phyloP scores from a whole-genome alignment of 30 jellyfish, hydroid and myxozoan genomes.

The Sanderia malayensis region DNA sequence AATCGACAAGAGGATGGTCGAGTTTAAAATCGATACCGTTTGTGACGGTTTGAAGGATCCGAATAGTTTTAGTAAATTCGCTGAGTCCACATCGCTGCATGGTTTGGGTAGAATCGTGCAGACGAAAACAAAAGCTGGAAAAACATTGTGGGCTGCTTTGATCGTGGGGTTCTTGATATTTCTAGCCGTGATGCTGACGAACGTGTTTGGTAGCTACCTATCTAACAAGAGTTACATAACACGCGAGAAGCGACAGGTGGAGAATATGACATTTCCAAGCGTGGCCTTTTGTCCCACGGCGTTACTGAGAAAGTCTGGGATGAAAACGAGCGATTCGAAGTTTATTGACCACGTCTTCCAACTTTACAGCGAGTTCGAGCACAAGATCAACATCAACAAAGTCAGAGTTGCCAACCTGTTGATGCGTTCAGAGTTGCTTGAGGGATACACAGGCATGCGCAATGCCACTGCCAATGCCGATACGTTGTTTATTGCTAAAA shows the following conservation, averaged over 20 bases:
- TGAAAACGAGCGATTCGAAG: not conserved
- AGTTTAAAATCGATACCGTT: too few species aligned
- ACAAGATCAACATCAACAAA: conserved; percentile 34
- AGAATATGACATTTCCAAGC: conserved; percentile 48
- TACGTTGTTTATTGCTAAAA: conserved; percentile 27
- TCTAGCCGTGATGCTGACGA: conserved; percentile 36
- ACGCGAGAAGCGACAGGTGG: conserved; percentile 41
- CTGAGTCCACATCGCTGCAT: conserved; percentile 52
- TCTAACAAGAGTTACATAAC: conserved; percentile 49
- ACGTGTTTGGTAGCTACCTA: conserved; percentile 51
- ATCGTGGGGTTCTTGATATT: conserved; percentile 41
- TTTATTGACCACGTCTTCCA: conserved; percentile 22
- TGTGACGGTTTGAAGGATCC: not conserved
- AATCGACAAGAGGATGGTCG: too few species aligned
- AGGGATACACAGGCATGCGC: conserved; percentile 32
- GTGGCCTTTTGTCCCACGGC: conserved; percentile 60
- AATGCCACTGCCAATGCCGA: conserved; percentile 43
- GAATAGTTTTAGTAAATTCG: conserved; percentile 27
- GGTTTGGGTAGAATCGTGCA: conserved; percentile 55
- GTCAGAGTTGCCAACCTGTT: conserved; percentile 36
- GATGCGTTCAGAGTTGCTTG: conserved; percentile 24
- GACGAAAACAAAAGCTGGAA: conserved; percentile 44
- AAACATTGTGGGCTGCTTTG: conserved; percentile 47
- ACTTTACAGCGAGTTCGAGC: conserved; percentile 11
- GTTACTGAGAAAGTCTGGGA: conserved; percentile 45